Evolutionary conservation across 2,797 vertebrate species (phyloP).

Genomic region (Oryzias dopingdopingensis): DNA sequence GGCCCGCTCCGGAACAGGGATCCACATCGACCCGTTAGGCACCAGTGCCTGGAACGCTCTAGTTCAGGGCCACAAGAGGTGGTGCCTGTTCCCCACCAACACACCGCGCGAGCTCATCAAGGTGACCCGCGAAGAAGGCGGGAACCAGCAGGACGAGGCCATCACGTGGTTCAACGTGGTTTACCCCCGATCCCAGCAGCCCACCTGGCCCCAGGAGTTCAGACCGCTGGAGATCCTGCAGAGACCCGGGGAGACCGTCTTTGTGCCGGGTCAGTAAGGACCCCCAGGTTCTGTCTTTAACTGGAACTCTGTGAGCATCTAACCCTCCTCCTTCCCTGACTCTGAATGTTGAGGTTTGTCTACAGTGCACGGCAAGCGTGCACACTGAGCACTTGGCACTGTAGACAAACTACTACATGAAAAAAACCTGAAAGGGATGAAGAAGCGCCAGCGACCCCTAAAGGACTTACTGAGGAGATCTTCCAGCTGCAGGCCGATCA

Average conservation of each 20-base stretch:
- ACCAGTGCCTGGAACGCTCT: constrained; percentile 97
- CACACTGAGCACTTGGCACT: no score
- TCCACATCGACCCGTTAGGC: constrained; percentile 96
- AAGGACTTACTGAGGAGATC: no score
- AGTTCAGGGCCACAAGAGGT: constrained; percentile 96
- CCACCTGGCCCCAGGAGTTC: constrained; percentile 91
- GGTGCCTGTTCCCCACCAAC: constrained; percentile 97
- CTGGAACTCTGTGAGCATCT: no score
- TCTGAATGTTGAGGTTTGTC: no score
- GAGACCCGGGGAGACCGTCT: constrained; percentile 93
- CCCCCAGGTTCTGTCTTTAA: no score
- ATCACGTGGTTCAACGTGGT: constrained; percentile 97
- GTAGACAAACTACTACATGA: no score
- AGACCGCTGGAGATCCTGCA: constrained; percentile 93
- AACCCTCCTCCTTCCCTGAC: no score
- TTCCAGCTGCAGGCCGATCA: no score
- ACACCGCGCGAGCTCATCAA: constrained; percentile 96
- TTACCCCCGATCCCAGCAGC: constrained; percentile 90
- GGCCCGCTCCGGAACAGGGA: constrained; percentile 92
- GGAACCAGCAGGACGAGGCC: constrained; percentile 97
- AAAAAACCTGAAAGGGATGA: no score
- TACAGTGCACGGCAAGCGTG: no score
- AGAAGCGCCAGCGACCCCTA: no score
- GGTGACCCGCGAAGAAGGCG: constrained; percentile 89
- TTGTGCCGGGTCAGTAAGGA: constrained; percentile 87